Evolutionary conservation across 1,140 invertebrate species (phyloP).

Genomic region (Drosophila gunungcola): DNA sequence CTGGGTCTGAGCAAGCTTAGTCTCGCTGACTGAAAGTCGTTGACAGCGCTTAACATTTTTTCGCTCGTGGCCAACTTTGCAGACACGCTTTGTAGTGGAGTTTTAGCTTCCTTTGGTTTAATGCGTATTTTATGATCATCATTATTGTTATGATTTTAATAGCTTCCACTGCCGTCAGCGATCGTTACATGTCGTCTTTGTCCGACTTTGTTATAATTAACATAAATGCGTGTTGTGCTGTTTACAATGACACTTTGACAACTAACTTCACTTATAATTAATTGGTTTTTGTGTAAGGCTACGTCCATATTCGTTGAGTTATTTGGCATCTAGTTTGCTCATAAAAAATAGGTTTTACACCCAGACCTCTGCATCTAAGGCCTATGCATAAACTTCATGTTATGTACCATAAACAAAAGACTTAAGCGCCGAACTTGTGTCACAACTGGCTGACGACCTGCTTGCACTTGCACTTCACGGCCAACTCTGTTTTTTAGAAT

Average conservation of each 20-base stretch:
- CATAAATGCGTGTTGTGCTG: constrained; percentile 33
- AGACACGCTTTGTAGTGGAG: constrained; percentile 14
- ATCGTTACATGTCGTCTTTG: constrained; percentile 4
- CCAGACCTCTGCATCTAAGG: constrained; percentile 10
- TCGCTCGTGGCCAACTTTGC: constrained; percentile 18
- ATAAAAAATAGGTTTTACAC: constrained; percentile 52
- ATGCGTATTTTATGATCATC: constrained; percentile 52
- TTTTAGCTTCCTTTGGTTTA: constrained; percentile 4
- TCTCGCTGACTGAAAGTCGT: constrained; percentile 45
- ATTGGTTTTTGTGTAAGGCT: constrained; percentile 29
- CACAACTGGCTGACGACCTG: constrained; percentile 25
- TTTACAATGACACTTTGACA: constrained; percentile 29
- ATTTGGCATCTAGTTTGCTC: background rate
- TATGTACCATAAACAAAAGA: constrained; percentile 70
- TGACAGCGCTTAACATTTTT: constrained; percentile 61
- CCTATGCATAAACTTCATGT: constrained; percentile 46
- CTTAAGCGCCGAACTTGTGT: constrained; percentile 60
- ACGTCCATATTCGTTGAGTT: constrained; percentile 28
- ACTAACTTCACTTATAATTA: constrained; percentile 31
- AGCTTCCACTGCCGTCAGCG: constrained; percentile 10
- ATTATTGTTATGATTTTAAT: constrained; percentile 43
- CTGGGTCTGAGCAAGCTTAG: constrained; percentile 21
- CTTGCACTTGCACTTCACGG: constrained; percentile 54
- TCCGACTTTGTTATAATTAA: constrained; percentile 29
- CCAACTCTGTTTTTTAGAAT: constrained; percentile 30